Evolutionary conservation across 2,113 vertebrate species (phyloP), one percentile per base, ranked within the genome.

Genomic region (Anthoscopus minutus): DNA sequence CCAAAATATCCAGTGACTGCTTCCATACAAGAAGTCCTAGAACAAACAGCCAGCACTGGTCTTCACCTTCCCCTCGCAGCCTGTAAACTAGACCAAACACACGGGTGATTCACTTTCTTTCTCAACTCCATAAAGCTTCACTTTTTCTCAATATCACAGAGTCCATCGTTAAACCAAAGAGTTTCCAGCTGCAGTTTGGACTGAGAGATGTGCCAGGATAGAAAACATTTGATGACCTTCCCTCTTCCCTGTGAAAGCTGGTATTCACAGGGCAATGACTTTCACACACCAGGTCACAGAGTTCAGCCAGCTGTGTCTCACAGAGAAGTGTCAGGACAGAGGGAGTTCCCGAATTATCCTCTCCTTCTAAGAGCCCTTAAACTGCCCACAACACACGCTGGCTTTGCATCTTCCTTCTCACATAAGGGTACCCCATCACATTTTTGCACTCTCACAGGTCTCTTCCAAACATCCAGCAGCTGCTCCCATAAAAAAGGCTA

Each of bases 341-440:
- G 28, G 9, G 31, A 56, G 8, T 13, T 67, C n/a, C 62, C 47
- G 51, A 11, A 10, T 38, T 17, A 27, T 31, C 28, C 18, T 22
- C 51, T 22, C 11, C n/a, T 67, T 24, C 40, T 6, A 11, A 42
- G 33, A 67, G 50, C 51, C 4, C 2, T 40, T 16, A 12, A 66
- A 56, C 33, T 45, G 27, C 42, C 33, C 42, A 21, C 64, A 81
- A 8, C 28, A 11, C 27, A 12, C 21, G 27, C 8, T 14, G 51
- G 42, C 13, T 37, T 33, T 38, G 22, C 51, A 33, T 5, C n/a
- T 33, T 47, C n/a, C n/a, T 57, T 33, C 42, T 57, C 42, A 57
- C 40, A 35, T 11, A 8, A 0, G 14, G 7, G 8, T n/a, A 14
- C 47, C 3, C 47, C 3, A 1, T 28, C 6, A 1, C 7, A 13